Conservation (phyloP, 2,888 invertebrate species). For the Acanthosepion pharaonis region DNA sequence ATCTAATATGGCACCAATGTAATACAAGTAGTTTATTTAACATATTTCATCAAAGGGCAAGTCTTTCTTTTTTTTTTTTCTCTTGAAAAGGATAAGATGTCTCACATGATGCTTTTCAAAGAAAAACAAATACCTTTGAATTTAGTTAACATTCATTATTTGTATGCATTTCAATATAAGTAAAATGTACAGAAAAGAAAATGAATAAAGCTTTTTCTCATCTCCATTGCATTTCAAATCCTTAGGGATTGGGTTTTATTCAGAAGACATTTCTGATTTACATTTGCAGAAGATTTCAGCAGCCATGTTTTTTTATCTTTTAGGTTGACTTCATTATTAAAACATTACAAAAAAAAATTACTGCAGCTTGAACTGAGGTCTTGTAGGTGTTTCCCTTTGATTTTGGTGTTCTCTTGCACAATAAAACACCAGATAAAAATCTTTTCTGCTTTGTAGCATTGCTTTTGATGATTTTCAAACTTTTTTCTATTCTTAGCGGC, state of each 20-base stretch:
- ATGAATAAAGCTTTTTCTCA: background rate
- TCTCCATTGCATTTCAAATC: slow-evolving; percentile 9
- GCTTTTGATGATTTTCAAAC: background rate
- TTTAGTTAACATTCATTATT: background rate
- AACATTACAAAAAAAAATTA: background rate
- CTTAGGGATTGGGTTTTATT: background rate
- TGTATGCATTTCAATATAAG: background rate
- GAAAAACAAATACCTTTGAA: background rate
- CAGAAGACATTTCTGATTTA: slow-evolving; percentile 7
- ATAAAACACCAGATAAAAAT: slow-evolving; percentile 22
- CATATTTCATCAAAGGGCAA: background rate
- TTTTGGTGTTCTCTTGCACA: background rate
- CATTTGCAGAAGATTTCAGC: background rate
- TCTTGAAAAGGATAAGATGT: background rate
- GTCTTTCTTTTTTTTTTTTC: background rate
- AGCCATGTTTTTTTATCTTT: background rate
- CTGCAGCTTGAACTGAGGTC: background rate
- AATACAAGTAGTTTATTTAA: background rate
- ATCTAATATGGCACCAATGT: background rate
- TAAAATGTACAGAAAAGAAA: background rate
- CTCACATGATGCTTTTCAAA: background rate
- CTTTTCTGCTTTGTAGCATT: background rate
- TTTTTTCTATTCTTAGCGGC: background rate
- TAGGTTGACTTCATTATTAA: background rate
- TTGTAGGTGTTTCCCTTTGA: slow-evolving; percentile 6